phyloP scores from a whole-genome alignment of 2,113 vertebrate species.

The Tonatia bakeri region DNA sequence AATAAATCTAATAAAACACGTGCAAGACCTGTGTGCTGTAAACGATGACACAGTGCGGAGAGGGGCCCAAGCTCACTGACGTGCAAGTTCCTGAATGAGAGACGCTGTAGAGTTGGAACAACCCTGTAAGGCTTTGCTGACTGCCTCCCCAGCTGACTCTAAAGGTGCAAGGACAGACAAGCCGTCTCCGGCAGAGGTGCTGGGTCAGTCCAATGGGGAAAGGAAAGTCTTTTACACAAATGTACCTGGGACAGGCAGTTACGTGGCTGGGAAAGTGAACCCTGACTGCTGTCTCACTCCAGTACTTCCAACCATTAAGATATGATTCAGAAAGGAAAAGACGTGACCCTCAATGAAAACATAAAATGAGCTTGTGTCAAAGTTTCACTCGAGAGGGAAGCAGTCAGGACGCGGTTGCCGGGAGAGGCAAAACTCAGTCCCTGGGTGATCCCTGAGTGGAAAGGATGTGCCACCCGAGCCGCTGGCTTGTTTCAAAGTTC shows the following conservation, averaged over 20 bases:
- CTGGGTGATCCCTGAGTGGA: rapidly evolving
- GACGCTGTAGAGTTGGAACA: not conserved
- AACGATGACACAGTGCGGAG: not conserved
- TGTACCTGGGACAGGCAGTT: not conserved
- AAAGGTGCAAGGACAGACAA: not conserved
- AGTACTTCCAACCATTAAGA: too few relatives aligned
- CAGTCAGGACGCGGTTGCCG: rapidly evolving
- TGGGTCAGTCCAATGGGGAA: not conserved
- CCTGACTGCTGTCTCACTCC: not conserved
- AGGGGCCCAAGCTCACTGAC: not conserved
- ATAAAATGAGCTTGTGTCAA: too few relatives aligned
- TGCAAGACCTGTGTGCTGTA: not conserved
- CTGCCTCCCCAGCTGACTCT: too few relatives aligned
- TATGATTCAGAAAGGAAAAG: not conserved
- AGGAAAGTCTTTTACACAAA: not conserved
- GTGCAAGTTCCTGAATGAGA: too few relatives aligned
- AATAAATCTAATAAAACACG: not conserved
- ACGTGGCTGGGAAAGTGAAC: not conserved
- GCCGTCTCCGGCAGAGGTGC: not conserved
- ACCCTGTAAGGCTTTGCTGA: rapidly evolving
- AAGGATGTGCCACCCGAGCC: not conserved
- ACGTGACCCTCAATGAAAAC: not conserved
- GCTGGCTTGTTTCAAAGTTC: not conserved
- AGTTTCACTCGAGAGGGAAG: not conserved
- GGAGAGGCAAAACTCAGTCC: not conserved